phyloP scores from a whole-genome alignment of 2,113 vertebrate genomes.

The Apeltes quadracus region DNA sequence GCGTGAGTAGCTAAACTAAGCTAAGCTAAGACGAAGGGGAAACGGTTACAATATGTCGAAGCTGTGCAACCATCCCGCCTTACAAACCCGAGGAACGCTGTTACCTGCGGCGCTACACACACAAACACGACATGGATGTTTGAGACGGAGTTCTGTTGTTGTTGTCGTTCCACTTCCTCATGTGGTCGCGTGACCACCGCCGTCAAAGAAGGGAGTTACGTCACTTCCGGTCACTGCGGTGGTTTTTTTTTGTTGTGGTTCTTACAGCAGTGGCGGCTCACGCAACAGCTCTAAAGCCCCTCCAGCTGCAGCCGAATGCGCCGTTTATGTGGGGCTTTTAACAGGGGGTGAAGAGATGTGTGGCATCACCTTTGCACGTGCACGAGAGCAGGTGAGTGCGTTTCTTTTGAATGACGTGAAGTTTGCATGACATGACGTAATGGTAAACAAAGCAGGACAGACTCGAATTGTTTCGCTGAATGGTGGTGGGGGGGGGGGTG shows the following conservation, averaged over 20 bases:
- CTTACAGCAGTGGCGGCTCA: neutral
- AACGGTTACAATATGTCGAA: neutral
- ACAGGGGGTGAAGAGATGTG: too few species aligned
- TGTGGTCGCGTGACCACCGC: neutral
- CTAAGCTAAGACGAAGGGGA: slow-evolving; percentile 18
- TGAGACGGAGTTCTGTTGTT: neutral
- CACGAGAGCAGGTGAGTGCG: too few species aligned
- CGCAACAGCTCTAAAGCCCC: too few species aligned
- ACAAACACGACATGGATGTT: neutral
- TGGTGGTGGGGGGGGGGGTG: too few species aligned
- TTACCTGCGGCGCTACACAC: neutral
- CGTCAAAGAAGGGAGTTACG: neutral
- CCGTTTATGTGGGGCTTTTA: too few species aligned
- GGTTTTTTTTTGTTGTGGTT: neutral
- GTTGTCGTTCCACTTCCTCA: slow-evolving; percentile 31
- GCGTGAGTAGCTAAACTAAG: neutral
- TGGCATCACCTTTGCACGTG: too few species aligned
- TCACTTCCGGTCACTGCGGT: neutral
- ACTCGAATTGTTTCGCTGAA: too few species aligned
- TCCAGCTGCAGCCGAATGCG: too few species aligned
- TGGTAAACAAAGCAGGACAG: too few species aligned
- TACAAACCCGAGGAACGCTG: neutral
- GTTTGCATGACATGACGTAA: too few species aligned
- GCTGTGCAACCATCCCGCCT: neutral
- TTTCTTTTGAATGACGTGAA: too few species aligned